phyloP scores from a whole-genome alignment of 92 coral and sea anemone genomes.

The Porites lobata region DNA sequence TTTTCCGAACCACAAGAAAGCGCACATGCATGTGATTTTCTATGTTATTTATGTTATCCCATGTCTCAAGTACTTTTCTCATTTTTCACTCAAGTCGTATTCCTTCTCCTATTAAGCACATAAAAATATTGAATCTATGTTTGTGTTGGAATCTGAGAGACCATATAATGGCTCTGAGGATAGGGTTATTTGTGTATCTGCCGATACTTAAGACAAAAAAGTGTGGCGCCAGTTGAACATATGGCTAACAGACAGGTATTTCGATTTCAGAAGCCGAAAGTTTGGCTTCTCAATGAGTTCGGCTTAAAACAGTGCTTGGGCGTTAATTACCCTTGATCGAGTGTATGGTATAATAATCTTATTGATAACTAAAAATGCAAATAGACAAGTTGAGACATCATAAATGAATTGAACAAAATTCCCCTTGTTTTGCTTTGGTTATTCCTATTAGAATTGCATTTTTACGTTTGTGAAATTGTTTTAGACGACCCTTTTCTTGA shows the following conservation, averaged over 20 bases:
- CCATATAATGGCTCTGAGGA: slow-evolving; percentile 2
- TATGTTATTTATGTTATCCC: slow-evolving; percentile 24
- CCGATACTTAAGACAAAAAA: not conserved
- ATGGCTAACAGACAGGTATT: slow-evolving; percentile 44
- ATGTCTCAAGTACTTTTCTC: slow-evolving; percentile 10
- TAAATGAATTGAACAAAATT: not conserved
- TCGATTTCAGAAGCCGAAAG: not conserved
- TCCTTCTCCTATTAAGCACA: slow-evolving; percentile 18
- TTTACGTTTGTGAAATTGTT: too few species aligned
- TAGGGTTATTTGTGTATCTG: slow-evolving; percentile 3
- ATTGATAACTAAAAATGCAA: not conserved
- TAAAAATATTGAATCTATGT: slow-evolving; percentile 10
- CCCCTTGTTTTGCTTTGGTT: not conserved
- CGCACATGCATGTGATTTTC: slow-evolving; percentile 8
- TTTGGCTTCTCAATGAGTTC: slow-evolving; percentile 7
- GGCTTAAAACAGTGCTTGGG: slow-evolving; percentile 20
- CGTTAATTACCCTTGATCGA: not conserved
- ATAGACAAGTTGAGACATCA: not conserved
- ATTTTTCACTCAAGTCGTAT: slow-evolving; percentile 23
- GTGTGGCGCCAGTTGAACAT: slow-evolving; percentile 11
- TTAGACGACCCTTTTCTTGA: too few species aligned
- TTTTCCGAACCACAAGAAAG: not conserved
- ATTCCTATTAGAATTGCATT: not conserved
- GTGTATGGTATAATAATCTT: not conserved
- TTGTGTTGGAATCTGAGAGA: slow-evolving; percentile 46